phyloP scores from a whole-genome alignment of 2,797 vertebrate species.

The Lithobates sylvaticus region DNA sequence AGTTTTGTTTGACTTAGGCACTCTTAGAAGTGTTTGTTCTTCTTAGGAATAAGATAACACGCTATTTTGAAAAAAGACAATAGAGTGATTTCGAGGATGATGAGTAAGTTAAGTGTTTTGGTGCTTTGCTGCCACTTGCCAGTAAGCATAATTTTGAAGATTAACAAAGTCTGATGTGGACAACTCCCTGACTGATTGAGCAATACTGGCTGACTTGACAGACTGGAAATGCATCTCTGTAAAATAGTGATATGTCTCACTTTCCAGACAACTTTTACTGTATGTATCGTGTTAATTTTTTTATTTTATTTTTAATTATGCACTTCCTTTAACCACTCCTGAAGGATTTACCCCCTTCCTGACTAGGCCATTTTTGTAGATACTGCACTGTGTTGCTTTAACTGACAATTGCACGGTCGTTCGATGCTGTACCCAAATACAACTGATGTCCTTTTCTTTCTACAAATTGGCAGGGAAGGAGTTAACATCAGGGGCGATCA shows the following conservation, averaged over 20 bases:
- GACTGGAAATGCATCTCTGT: slow-evolving; percentile 32
- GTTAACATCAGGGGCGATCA: too few relatives aligned
- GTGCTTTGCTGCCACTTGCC: slow-evolving; percentile 37
- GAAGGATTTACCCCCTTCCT: too few relatives aligned
- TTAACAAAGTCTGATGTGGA: slow-evolving; percentile 35
- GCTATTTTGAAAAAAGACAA: slow-evolving; percentile 15
- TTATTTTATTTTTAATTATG: too few relatives aligned
- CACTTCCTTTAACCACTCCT: too few relatives aligned
- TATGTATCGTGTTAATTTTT: too few relatives aligned
- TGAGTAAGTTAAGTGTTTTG: slow-evolving; percentile 48
- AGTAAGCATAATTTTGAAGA: slow-evolving; percentile 32
- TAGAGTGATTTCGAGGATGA: slow-evolving; percentile 33
- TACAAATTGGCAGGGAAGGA: too few relatives aligned
- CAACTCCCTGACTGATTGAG: slow-evolving; percentile 44
- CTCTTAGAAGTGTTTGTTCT: slow-evolving; percentile 37
- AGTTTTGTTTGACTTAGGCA: slow-evolving; percentile 14
- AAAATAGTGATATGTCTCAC: slow-evolving; percentile 22
- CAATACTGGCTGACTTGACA: slow-evolving; percentile 18
- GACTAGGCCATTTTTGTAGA: too few relatives aligned
- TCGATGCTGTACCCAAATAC: too few relatives aligned
- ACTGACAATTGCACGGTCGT: too few relatives aligned
- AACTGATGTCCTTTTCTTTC: too few relatives aligned
- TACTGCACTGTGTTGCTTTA: too few relatives aligned
- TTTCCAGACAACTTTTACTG: slow-evolving; percentile 1
- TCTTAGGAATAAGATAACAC: slow-evolving; percentile 18